Evolutionary conservation across 2,113 vertebrate species (phyloP).

Genomic region (Gobius niger): DNA sequence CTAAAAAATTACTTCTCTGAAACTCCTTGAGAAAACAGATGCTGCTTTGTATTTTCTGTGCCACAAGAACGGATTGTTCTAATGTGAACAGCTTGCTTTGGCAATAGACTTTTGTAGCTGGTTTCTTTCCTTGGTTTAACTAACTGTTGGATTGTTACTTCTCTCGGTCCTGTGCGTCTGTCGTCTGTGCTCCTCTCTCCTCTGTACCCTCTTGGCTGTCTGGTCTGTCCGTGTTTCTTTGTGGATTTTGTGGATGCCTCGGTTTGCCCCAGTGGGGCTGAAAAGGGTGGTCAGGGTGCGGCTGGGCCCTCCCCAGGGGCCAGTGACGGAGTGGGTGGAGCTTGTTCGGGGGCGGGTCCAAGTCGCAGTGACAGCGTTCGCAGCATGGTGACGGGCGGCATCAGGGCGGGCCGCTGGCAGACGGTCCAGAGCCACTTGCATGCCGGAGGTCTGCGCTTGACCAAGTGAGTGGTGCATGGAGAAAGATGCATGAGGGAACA

Average conservation of each 20-base stretch:
- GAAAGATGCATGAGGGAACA: constrained; percentile 61
- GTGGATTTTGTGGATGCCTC: constrained; percentile 30
- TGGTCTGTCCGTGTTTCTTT: constrained; percentile 69
- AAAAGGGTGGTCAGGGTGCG: constrained; percentile 86
- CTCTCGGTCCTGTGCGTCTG: constrained; percentile 67
- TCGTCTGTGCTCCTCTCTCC: constrained; percentile 66
- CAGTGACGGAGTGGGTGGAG: constrained; percentile 81
- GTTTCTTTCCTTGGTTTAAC: constrained; percentile 24
- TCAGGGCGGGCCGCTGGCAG: constrained; percentile 92
- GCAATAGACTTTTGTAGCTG: constrained; percentile 32
- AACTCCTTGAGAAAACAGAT: background rate
- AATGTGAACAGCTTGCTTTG: constrained; percentile 1
- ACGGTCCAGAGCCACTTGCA: constrained; percentile 97
- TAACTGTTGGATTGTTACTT: constrained; percentile 66
- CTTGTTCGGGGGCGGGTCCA: constrained; percentile 82
- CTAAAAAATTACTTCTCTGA: background rate
- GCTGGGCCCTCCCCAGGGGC: constrained; percentile 84
- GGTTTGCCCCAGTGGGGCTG: constrained; percentile 85
- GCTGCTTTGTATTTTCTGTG: background rate
- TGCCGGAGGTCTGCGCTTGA: constrained; percentile 93
- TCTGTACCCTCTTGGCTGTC: constrained; percentile 54
- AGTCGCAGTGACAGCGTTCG: constrained; percentile 91
- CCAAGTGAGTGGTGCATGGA: constrained; percentile 90
- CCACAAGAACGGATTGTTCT: background rate
- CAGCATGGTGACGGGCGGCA: constrained; percentile 89